Conservation (phyloP, 2,888 invertebrate genomes). For the Ophion ventricosus region DNA sequence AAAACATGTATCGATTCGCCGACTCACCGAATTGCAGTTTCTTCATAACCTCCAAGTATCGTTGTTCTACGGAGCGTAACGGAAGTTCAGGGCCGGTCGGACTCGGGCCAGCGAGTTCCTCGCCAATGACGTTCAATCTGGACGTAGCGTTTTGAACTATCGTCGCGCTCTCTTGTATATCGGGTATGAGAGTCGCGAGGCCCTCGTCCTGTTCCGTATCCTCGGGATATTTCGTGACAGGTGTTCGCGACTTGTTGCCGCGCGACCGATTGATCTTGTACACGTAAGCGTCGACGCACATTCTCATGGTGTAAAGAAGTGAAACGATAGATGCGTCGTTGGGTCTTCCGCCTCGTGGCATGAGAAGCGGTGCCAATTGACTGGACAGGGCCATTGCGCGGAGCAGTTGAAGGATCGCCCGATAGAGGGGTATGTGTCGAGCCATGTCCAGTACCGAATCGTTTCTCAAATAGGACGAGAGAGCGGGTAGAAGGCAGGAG, state of each 20-base stretch:
- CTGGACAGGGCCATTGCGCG: constrained; percentile 89
- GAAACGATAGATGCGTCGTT: constrained; percentile 89
- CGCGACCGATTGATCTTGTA: constrained; percentile 88
- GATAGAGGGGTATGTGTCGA: constrained; percentile 96
- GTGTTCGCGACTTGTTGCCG: constrained; percentile 76
- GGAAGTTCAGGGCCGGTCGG: constrained; percentile 84
- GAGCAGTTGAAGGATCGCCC: constrained; percentile 92
- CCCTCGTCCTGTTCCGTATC: constrained; percentile 95
- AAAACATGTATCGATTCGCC: constrained; percentile 21
- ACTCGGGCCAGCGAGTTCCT: constrained; percentile 80
- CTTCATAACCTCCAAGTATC: constrained; percentile 95
- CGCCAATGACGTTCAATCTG: constrained; percentile 73
- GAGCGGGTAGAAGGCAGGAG: constrained; percentile 94
- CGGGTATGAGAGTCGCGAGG: constrained; percentile 93
- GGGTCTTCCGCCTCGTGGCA: constrained; percentile 84
- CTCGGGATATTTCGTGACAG: constrained; percentile 81
- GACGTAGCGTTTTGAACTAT: constrained; percentile 84
- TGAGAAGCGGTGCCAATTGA: constrained; percentile 87
- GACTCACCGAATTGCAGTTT: constrained; percentile 93
- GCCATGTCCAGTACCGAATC: constrained; percentile 99
- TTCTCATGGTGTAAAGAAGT: constrained; percentile 93
- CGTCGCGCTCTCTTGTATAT: constrained; percentile 91
- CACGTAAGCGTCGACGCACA: constrained; percentile 96
- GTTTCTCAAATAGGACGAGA: constrained; percentile 95
- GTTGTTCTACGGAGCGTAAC: constrained; percentile 87